A percentile compares a stretch with the other conserved stretches of the same genome.
phyloP scores from a whole-genome alignment of 2,797 vertebrate species.

The Falco berigora region DNA sequence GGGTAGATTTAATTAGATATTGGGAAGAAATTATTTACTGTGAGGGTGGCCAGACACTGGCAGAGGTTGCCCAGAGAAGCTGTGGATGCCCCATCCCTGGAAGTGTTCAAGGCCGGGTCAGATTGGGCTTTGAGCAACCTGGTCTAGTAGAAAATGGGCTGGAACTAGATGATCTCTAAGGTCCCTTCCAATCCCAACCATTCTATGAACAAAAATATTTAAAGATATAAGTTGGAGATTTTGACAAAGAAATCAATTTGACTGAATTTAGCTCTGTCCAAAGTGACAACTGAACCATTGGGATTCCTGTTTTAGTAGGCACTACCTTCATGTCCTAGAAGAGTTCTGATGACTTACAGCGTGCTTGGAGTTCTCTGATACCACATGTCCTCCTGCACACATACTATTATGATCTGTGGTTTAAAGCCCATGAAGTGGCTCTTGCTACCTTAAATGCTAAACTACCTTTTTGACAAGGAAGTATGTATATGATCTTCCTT shows the following conservation, averaged over 20 bases:
- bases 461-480: neutral
- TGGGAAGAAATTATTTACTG: no score
- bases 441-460: neutral
- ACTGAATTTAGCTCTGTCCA: neutral
- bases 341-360: neutral
- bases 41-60: no score
- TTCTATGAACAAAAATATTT: neutral
- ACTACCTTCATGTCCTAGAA: neutral
- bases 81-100: no score
- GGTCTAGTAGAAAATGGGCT: no score
- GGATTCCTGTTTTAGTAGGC: neutral
- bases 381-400: neutral
- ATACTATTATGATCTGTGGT: neutral
- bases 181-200: no score
- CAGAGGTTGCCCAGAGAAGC: no score
- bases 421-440: neutral
- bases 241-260: neutral
- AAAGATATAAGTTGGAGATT: neutral
- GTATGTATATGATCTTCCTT: neutral
- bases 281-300: neutral
- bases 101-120: no score
- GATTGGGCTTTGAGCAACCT: no score
- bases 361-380: neutral
- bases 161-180: no score
- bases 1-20: no score